These are phyloP conservation scores for Poliocrania exsul DNA, from an alignment of 2,797 vertebrate genomes.

Conservation along the genomic window DNA sequence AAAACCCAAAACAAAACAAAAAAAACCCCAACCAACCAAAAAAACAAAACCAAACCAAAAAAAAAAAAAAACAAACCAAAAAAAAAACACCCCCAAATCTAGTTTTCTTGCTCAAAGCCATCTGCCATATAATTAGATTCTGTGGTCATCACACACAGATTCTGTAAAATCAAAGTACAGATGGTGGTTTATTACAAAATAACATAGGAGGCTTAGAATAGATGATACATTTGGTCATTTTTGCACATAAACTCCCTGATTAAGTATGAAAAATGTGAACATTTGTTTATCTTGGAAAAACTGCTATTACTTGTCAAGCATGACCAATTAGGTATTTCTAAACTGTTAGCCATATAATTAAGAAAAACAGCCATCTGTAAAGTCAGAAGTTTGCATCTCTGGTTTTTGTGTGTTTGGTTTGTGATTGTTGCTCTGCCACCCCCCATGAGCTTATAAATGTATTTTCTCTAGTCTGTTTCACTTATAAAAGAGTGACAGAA, in stretches of 20 bases:
- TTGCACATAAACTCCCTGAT: conserved; percentile 80
- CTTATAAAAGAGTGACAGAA: conserved; percentile 40
- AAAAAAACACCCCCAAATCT: background rate
- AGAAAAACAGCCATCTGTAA: conserved; percentile 85
- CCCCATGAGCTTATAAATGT: conserved; percentile 41
- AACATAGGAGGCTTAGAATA: conserved; percentile 76
- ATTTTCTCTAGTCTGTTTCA: conserved; percentile 66
- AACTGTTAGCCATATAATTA: conserved; percentile 80
- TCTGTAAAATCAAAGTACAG: conserved; percentile 78
- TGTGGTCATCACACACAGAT: conserved; percentile 72
- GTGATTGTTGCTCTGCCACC: background rate
- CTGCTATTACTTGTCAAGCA: conserved; percentile 81
- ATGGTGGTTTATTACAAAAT: conserved; percentile 79
- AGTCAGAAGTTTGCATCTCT: conserved; percentile 73
- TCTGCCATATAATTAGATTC: conserved; percentile 73
- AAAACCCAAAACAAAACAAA: too few relatives aligned
- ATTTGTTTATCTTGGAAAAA: conserved; percentile 84
- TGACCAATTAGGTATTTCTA: conserved; percentile 84
- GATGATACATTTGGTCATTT: conserved; percentile 80
- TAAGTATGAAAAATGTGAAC: conserved; percentile 83
- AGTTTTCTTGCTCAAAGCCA: conserved; percentile 62
- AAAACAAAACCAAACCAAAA: too few relatives aligned
- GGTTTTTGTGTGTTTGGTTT: conserved; percentile 1
- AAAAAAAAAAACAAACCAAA: too few relatives aligned
- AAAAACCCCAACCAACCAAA: too few relatives aligned